Conservation (phyloP, 2,113 vertebrate genomes). For the Cololabis saira region DNA sequence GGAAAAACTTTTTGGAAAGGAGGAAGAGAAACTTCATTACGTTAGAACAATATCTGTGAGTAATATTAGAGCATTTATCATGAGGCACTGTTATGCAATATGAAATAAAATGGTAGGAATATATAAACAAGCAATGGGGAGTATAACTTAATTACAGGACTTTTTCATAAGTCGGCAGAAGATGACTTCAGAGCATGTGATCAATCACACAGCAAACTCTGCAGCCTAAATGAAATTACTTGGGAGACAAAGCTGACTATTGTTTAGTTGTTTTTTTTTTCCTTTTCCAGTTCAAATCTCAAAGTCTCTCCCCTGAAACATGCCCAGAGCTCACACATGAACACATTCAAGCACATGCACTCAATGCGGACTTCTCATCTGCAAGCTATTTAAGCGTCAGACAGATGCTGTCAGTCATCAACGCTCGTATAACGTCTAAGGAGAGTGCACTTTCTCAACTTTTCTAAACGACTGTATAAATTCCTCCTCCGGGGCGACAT, state of each 20-base stretch:
- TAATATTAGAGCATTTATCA: conserved; percentile 75
- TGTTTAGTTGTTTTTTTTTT: conserved; percentile 31
- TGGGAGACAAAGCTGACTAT: conserved; percentile 22
- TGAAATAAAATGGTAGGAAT: conserved; percentile 67
- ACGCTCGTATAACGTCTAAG: conserved; percentile 29
- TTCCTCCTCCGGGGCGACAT: conserved; percentile 30
- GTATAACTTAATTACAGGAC: conserved; percentile 66
- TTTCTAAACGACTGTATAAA: conserved; percentile 25
- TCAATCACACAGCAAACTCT: conserved; percentile 77
- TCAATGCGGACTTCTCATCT: conserved; percentile 22
- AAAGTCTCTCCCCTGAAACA: conserved; percentile 35
- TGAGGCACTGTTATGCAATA: conserved; percentile 59
- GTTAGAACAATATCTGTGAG: conserved; percentile 67
- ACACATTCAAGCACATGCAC: conserved; percentile 24
- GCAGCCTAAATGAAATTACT: conserved; percentile 68
- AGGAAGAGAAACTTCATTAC: conserved; percentile 68
- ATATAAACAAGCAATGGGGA: conserved; percentile 72
- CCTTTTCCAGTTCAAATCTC: too few species aligned
- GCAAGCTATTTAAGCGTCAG: conserved; percentile 54
- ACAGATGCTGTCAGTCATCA: conserved; percentile 45
- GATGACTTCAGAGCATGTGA: conserved; percentile 63
- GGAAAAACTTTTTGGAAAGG: conserved; percentile 47
- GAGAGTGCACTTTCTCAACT: conserved; percentile 10
- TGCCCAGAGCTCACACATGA: background rate
- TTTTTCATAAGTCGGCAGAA: conserved; percentile 75